A percentile compares a stretch with the other conserved stretches of the same genome.
Evolutionary conservation across 1,140 invertebrate species (phyloP).

Genomic region (Samia ricini): DNA sequence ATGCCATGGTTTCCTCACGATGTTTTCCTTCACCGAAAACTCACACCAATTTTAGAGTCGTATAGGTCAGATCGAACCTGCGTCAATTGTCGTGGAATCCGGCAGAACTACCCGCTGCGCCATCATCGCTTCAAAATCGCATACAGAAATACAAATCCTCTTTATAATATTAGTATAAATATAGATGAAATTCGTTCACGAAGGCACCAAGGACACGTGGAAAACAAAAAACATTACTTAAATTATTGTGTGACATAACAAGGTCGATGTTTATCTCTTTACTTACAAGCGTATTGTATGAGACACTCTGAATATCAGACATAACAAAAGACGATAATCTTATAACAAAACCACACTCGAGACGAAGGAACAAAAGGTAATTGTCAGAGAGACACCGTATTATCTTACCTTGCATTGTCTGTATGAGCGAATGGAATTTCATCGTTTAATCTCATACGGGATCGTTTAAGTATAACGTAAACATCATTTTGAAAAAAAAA

Average conservation of each 20-base stretch:
- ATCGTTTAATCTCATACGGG: no score
- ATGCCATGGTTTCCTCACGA: no score
- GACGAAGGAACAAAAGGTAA: not conserved
- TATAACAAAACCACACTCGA: not conserved
- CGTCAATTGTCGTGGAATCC: no score
- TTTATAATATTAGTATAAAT: no score
- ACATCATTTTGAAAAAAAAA: no score
- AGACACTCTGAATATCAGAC: not conserved
- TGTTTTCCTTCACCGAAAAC: no score
- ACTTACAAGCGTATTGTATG: not conserved
- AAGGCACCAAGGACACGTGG: not conserved
- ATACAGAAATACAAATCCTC: no score
- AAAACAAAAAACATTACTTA: not conserved
- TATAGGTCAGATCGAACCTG: no score
- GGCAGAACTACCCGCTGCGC: no score
- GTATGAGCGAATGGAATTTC: not conserved
- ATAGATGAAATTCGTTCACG: not conserved
- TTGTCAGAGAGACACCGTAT: not conserved
- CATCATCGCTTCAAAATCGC: no score
- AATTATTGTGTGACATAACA: not conserved
- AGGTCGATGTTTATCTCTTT: not conserved
- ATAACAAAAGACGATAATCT: not conserved
- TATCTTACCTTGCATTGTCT: not conserved
- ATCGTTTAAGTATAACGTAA: no score
- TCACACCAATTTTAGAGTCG: no score